These are phyloP conservation scores for Pseudolycoriella hygida DNA, from an alignment of 2,888 invertebrate genomes.

Conservation along the genomic window DNA sequence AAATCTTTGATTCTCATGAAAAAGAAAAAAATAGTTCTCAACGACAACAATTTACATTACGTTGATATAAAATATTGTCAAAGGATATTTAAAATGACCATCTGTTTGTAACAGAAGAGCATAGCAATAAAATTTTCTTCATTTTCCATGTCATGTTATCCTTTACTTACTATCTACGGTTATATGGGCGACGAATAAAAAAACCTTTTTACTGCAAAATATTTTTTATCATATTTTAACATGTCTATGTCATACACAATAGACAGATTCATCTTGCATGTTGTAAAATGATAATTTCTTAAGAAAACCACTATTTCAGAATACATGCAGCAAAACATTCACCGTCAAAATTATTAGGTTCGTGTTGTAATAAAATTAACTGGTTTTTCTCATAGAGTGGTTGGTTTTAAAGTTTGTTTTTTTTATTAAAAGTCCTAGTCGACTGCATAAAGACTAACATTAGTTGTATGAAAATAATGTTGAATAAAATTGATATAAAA, in stretches of 20 bases:
- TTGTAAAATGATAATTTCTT: background rate
- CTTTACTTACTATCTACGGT: background rate
- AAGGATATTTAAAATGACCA: conserved; percentile 1
- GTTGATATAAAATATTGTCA: background rate
- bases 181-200: too few relatives aligned
- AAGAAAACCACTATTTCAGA: too few relatives aligned
- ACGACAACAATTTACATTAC: background rate
- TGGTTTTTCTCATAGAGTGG: too few relatives aligned
- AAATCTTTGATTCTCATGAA: background rate
- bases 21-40: background rate
- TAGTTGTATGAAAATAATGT: too few relatives aligned
- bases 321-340: too few relatives aligned
- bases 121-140: background rate
- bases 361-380: too few relatives aligned
- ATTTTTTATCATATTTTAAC: background rate
- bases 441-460: too few relatives aligned
- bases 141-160: background rate
- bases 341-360: too few relatives aligned
- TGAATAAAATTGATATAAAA: too few relatives aligned
- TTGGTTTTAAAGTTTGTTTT: too few relatives aligned
- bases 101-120: background rate
- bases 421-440: too few relatives aligned
- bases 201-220: background rate
- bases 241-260: background rate
- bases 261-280: background rate